Percentiles rank a stretch among this genome's conserved stretches.
phyloP scores from a whole-genome alignment of 2,888 invertebrate genomes.

The Pristionchus exspectatus region DNA sequence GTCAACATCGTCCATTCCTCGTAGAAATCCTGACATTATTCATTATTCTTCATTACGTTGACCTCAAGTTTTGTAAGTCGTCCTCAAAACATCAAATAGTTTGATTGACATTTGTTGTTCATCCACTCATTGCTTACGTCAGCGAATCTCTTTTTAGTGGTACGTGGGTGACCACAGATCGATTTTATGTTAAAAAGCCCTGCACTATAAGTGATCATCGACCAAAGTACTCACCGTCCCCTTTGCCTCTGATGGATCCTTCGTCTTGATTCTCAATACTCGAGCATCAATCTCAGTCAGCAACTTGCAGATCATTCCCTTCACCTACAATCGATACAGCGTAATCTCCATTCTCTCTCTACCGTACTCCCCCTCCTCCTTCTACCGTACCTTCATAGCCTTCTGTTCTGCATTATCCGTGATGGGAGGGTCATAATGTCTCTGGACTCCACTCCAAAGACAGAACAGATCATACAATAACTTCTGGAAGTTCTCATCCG shows the following conservation, averaged over 20 bases:
- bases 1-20: conserved; percentile 78
- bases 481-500: conserved; percentile 77
- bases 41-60: neutral
- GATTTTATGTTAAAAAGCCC: neutral
- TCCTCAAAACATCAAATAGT: neutral
- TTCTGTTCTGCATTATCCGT: conserved; percentile 75
- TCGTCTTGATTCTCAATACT: conserved; percentile 68
- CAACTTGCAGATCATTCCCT: conserved; percentile 74
- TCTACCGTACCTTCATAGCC: conserved; percentile 70
- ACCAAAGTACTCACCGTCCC: neutral
- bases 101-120: conserved; percentile 57
- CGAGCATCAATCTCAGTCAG: conserved; percentile 76
- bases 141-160: neutral
- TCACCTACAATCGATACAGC: conserved; percentile 65
- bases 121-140: neutral
- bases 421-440: conserved; percentile 77
- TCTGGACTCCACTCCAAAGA: conserved; percentile 76
- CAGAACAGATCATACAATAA: conserved; percentile 77
- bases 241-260: conserved; percentile 31
- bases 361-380: neutral
- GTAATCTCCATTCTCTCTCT: conserved; percentile 1
- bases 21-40: conserved; percentile 67
- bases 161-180: neutral
- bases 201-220: neutral
- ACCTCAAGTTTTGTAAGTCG: neutral